phyloP scores from a whole-genome alignment of 2,888 invertebrate species.

The Andrena trimmerana region DNA sequence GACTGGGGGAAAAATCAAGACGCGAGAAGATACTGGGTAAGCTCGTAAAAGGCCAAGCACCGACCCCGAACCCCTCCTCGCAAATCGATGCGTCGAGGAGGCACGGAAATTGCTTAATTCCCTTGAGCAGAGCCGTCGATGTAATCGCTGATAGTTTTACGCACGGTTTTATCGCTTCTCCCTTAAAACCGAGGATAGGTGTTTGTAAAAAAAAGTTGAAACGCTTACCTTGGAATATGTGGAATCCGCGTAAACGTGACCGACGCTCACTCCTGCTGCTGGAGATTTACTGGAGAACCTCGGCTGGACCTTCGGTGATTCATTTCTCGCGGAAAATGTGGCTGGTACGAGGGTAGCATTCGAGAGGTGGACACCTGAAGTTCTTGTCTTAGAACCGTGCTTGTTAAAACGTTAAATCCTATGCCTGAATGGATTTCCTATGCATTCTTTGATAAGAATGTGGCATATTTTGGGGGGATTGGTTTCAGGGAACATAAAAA shows the following conservation, averaged over 20 bases:
- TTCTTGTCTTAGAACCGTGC: not conserved
- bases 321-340: constrained; percentile 30
- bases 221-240: constrained; percentile 10
- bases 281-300: constrained; percentile 33
- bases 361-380: not conserved
- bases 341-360: constrained; percentile 28
- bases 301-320: constrained; percentile 34
- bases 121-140: not conserved
- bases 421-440: not conserved
- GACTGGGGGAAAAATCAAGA: constrained; percentile 20
- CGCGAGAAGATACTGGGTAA: constrained; percentile 15
- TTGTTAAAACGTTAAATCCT: not conserved
- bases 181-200: not conserved
- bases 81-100: constrained; percentile 19
- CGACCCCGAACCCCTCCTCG: not conserved
- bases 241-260: constrained; percentile 28
- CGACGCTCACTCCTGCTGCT: not conserved
- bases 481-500: too few relatives aligned
- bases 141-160: constrained; percentile 16
- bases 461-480: not conserved
- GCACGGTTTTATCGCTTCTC: not conserved
- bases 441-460: not conserved
- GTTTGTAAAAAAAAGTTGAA: not conserved
- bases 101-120: constrained; percentile 30
- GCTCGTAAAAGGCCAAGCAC: constrained; percentile 34